Base-by-base conservation (phyloP, 2,113 vertebrate genomes). In the Centropus bengalensis region DNA sequence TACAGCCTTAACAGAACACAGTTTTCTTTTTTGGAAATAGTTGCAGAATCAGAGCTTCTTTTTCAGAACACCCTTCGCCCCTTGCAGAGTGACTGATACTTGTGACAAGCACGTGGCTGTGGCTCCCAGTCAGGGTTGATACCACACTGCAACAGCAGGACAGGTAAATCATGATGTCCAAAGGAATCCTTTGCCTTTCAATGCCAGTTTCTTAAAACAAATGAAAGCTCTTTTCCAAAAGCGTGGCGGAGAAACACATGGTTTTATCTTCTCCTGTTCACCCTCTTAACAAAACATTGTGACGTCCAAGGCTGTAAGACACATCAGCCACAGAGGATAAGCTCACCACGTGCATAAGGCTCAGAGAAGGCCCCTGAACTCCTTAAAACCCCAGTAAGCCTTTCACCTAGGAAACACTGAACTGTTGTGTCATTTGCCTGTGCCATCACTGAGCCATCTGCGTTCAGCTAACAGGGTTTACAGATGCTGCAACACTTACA, bases 391-490 rank as follows among this genome's bases (percentile, higher is more conserved):
- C 81, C 63, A 45, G 77, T 80, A 88, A 96, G 75, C 42, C 56
- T 47, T 94, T 75, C 71, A 95, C 59, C 51, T 40, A 93, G 75
- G 79, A 75, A 82, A 85, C 42, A 74, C 44, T 91, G 71, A 82
- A 85, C 70, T 94, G 74, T 73, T 77, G 85, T 88, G 71, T 85
- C 87, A 91, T 82, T 95, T 96, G 76, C 89, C 91, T 62, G 5
- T 74, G 63, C 89, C 68, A 80, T 89, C 82, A 47, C 62, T 36
- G 59, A 85, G 60, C 77, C 59, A 80, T 52, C 67, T 82, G 78
- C 68, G 89, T 66, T 70, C 63, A 74, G 93, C 86, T 79, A 82
- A 83, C 59, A 67, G 93, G 67, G 82, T 74, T 93, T 86, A 85
- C 30, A 92, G 87, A 89, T 51, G 81, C 91, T 77, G 94, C 14